A percentile compares a stretch with the other conserved stretches of the same genome.
Conservation (phyloP, 2,797 vertebrate species). For the Amblyopsis hoosieri region DNA sequence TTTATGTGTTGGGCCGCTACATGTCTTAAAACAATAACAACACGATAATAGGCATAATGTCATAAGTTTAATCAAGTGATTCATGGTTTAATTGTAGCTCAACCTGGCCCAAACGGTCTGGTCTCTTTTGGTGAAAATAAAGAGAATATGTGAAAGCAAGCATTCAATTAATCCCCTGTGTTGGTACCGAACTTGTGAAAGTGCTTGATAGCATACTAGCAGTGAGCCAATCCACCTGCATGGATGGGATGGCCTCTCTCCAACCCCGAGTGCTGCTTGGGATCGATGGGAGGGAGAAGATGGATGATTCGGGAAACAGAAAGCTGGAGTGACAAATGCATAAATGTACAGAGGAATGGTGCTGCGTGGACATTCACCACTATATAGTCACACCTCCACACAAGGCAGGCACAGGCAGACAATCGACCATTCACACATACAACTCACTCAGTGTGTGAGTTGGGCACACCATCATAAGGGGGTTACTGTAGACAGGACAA, state of each 20-base stretch:
- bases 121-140: slow-evolving; percentile 17
- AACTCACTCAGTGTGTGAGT: too few relatives aligned
- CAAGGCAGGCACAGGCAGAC: too few relatives aligned
- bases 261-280: slow-evolving; percentile 22
- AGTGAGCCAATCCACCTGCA: slow-evolving; percentile 32
- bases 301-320: slow-evolving; percentile 23
- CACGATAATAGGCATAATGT: background rate
- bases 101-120: slow-evolving; percentile 48
- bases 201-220: slow-evolving; percentile 23
- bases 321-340: slow-evolving; percentile 12
- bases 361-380: slow-evolving; percentile 10
- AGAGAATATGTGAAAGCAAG: slow-evolving; percentile 27
- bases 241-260: slow-evolving; percentile 16
- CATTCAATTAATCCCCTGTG: slow-evolving; percentile 38
- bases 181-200: slow-evolving; percentile 31
- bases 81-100: slow-evolving; percentile 23
- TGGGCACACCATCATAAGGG: too few relatives aligned
- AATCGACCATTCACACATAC: too few relatives aligned
- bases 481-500: too few relatives aligned
- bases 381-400: background rate
- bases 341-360: slow-evolving; percentile 15
- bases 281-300: slow-evolving; percentile 17
- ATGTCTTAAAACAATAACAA: slow-evolving; percentile 46
- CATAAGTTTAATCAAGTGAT: slow-evolving; percentile 43
- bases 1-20: slow-evolving; percentile 23